Evolutionary conservation across 2,888 invertebrate species (phyloP).

Genomic region (Drosophila neotestacea): DNA sequence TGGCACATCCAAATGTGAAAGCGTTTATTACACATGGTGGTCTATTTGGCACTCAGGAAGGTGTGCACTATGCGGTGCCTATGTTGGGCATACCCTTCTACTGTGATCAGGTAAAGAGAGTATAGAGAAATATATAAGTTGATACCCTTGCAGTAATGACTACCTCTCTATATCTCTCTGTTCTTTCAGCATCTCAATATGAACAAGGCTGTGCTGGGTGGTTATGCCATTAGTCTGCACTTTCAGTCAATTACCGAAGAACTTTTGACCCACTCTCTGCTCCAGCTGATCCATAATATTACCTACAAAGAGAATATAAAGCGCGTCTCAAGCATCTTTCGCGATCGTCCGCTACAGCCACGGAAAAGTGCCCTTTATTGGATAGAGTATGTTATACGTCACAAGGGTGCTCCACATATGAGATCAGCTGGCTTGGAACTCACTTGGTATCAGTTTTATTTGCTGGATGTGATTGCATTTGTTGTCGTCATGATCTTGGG

Average conservation of each 20-base stretch:
- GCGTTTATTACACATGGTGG: constrained; percentile 86
- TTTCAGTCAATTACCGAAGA: constrained; percentile 81
- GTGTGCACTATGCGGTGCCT: constrained; percentile 84
- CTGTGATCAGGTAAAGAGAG: constrained; percentile 83
- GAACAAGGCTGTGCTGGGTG: constrained; percentile 81
- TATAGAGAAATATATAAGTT: background rate
- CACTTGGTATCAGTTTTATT: constrained; percentile 84
- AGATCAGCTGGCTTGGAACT: constrained; percentile 83
- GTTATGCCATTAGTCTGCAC: constrained; percentile 83
- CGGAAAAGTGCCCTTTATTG: constrained; percentile 85
- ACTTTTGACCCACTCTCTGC: constrained; percentile 73
- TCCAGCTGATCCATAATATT: constrained; percentile 83
- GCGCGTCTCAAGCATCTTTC: constrained; percentile 82
- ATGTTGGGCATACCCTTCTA: constrained; percentile 85
- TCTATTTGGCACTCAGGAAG: constrained; percentile 85
- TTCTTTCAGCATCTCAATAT: constrained; percentile 82
- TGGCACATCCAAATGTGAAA: constrained; percentile 85
- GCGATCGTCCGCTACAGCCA: constrained; percentile 83
- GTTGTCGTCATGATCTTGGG: constrained; percentile 17
- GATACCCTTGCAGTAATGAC: background rate
- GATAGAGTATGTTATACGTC: constrained; percentile 85
- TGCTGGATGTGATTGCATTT: constrained; percentile 83
- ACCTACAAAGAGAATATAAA: constrained; percentile 82
- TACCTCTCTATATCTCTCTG: background rate
- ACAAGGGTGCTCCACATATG: constrained; percentile 84